Evolutionary conservation across 2,888 invertebrate genomes (phyloP), one percentile per base, ranked within the genome.

Genomic region (Troides helena): DNA sequence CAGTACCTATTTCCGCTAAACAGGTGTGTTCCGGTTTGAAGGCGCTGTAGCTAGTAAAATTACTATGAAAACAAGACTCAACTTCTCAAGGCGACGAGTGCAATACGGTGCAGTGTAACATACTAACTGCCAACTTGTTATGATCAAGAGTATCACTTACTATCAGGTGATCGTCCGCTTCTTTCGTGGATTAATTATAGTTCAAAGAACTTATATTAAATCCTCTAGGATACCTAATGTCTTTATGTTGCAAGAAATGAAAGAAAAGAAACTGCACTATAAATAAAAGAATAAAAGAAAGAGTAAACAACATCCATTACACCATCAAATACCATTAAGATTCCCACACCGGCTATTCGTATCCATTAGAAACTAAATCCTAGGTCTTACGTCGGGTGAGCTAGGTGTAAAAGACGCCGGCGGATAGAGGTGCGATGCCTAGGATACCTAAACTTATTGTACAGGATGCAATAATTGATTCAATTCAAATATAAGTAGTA

Each of bases 311-410:
- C 62, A 50, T 53, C 71, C 63, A 74, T 75, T 68, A 70, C 68
- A 69, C 77, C 80, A 81, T 84, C 76, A 84, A 84, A 85, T 80
- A 82, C 80, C 79, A 85, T 85, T 85, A 82, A 73, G 71, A 68
- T 80, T 78, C 80, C 80, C 81, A 80, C 84, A 81, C 79, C 73
- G 75, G 71, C 77, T 76, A 79, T 87, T 84, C 75, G 78, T 87
- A 79, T 80, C 83, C 82, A 85, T 87, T 87, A 81, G 72, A 69
- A 59, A 65, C 70, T 74, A 78, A 78, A 75, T 10, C 75, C 75
- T 73, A 75, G 75, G 75, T 74, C 74, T 78, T 78, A 78, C 73
- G 71, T 74, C 74, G 74, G 73, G 72, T 71, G 72, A 50, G 71
- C 71, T 73, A 72, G 70, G 68, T 71, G 68, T 61, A 71, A 68